Base-by-base conservation (phyloP, 2,888 invertebrate genomes). In the Hyposoter didymator region DNA sequence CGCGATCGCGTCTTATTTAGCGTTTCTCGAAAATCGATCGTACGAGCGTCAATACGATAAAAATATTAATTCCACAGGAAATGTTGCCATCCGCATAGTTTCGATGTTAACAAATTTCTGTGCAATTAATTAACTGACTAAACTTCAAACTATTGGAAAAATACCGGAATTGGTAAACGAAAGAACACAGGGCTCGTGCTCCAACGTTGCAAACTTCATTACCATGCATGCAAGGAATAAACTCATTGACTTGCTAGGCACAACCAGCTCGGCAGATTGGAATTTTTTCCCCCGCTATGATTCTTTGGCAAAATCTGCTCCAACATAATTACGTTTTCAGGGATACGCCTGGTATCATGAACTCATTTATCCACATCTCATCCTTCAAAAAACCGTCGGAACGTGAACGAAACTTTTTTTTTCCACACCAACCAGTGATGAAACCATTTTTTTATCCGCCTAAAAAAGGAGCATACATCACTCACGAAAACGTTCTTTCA, bases 201-300 rank as follows among this genome's bases (percentile, higher is more conserved):
- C 5, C 28, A 28, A 28, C 59, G 59, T 14, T 59, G 59, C 28
- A 28, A 28, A 59, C 59, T 59, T 59, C 59, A 59, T 28, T 28
- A 28, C 12, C 59, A 28, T 28, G 28, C 59, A 52, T 28, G 59
- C 72, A 69, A 74, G 78, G 75, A 81, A 89, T 89, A 87, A 88
- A 88, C 84, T 84, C 85, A 86, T 86, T 85, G 84, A 49, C 76
- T 39, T 39, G 75, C 80, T 83, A 22, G 32, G 22, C 7, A 55
- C 32, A 55, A 87, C 86, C 88, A 84, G 86, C 81, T 74, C 62
- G 84, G 86, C 79, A 88, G 88, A 89, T 90, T 88, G 90, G 85
- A 88, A 89, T 86, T 89, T 87, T 88, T 88, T 88, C 81, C 85
- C 81, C 74, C 64, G 5, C 22, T 64, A 45, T 14, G 45, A 45